Conservation (phyloP, 2,888 invertebrate species). For the Acholoe squamosa region DNA sequence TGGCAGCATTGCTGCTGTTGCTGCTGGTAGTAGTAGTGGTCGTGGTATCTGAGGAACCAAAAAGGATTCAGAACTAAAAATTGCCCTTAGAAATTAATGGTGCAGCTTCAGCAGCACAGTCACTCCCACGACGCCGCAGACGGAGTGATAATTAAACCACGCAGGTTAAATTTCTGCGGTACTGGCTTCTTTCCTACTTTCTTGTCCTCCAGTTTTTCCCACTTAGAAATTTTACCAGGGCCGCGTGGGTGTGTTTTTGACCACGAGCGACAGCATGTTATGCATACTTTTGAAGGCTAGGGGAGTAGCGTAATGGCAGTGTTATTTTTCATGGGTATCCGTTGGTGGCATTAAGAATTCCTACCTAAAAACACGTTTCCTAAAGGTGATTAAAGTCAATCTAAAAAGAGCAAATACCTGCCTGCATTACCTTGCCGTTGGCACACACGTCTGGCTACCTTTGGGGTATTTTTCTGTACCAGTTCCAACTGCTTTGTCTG, state of each 20-base stretch:
- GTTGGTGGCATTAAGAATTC: too few species aligned
- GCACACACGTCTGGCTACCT: too few species aligned
- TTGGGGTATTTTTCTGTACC: too few species aligned
- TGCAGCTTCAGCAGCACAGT: background rate
- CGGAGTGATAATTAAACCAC: constrained; percentile 16
- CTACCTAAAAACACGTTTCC: too few species aligned
- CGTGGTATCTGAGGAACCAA: background rate
- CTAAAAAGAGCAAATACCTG: too few species aligned
- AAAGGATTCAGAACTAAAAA: background rate
- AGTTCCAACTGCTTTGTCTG: too few species aligned
- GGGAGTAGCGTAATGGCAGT: background rate
- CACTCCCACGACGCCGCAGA: background rate
- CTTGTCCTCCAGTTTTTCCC: background rate
- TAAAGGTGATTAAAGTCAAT: too few species aligned
- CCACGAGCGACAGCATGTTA: background rate
- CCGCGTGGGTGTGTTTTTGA: background rate
- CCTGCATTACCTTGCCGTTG: too few species aligned
- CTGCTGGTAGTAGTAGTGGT: background rate
- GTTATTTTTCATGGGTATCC: too few species aligned
- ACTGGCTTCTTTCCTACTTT: background rate
- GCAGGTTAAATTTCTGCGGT: background rate
- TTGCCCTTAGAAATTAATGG: constrained; percentile 5
- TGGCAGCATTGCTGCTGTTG: background rate
- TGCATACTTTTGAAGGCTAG: background rate
- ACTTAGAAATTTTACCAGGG: background rate